phyloP scores from a whole-genome alignment of 2,113 vertebrate genomes.

The Dasyurus viverrinus region DNA sequence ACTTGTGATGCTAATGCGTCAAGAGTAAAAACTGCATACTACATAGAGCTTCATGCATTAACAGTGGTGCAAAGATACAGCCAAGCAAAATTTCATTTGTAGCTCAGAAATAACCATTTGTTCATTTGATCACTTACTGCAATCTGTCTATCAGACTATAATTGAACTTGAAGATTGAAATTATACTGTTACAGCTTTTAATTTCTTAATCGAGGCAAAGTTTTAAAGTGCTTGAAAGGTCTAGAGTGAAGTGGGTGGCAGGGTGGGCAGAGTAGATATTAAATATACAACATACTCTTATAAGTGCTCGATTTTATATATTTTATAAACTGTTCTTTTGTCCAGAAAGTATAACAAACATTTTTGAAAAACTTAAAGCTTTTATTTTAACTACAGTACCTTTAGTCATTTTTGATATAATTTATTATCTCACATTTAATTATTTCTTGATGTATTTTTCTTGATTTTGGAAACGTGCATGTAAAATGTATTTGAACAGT shows the following conservation, averaged over 20 bases:
- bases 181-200: constrained; percentile 68
- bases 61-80: constrained; percentile 53
- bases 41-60: constrained; percentile 73
- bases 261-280: neutral
- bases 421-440: neutral
- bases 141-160: constrained; percentile 70
- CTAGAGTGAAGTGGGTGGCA: neutral
- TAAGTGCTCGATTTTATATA: constrained; percentile 40
- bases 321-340: constrained; percentile 61
- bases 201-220: constrained; percentile 70
- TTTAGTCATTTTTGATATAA: neutral
- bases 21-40: constrained; percentile 77
- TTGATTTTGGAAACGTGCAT: neutral
- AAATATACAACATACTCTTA: constrained; percentile 3
- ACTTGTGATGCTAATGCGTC: constrained; percentile 88
- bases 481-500: neutral
- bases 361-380: neutral
- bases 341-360: constrained; percentile 12
- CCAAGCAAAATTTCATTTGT: constrained; percentile 58
- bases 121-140: constrained; percentile 76
- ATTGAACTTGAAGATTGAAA: constrained; percentile 79
- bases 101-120: constrained; percentile 72
- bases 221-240: constrained; percentile 63
- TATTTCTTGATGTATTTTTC: neutral
- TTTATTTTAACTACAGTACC: constrained; percentile 8